Evolutionary conservation across 1,140 invertebrate genomes (phyloP).

Genomic region (Conopomorpha cramerella): DNA sequence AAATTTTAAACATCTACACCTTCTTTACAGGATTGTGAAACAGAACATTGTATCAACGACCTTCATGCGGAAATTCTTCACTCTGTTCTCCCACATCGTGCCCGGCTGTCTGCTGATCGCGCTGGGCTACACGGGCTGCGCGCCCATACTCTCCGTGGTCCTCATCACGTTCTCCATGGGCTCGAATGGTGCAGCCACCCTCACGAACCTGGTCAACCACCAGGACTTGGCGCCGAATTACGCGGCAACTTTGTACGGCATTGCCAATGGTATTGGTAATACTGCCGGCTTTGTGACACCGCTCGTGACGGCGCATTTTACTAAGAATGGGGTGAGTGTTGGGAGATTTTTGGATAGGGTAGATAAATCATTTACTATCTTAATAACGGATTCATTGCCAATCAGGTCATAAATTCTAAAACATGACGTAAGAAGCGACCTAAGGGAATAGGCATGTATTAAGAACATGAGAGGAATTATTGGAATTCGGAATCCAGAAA

Average conservation of each 20-base stretch:
- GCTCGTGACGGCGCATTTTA: constrained; percentile 69
- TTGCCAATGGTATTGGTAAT: constrained; percentile 75
- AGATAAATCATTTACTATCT: too few species aligned
- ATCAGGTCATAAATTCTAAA: too few species aligned
- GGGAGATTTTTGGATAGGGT: constrained; percentile 17
- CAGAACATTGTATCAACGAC: constrained; percentile 62
- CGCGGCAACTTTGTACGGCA: constrained; percentile 76
- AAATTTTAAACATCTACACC: too few species aligned
- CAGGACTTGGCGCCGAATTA: constrained; percentile 81
- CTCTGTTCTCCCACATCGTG: constrained; percentile 72
- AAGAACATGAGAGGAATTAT: too few species aligned
- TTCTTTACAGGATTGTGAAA: constrained; percentile 59
- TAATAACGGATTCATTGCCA: too few species aligned
- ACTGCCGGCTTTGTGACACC: constrained; percentile 78
- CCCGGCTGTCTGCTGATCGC: constrained; percentile 71
- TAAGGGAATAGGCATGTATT: too few species aligned
- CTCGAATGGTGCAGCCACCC: constrained; percentile 81
- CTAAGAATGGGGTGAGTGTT: constrained; percentile 64
- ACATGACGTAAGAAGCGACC: too few species aligned
- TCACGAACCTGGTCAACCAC: constrained; percentile 83
- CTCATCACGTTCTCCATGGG: constrained; percentile 77
- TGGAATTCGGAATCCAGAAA: too few species aligned
- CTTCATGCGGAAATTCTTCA: constrained; percentile 73
- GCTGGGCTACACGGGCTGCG: constrained; percentile 71
- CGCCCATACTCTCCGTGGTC: constrained; percentile 65